A percentile compares a stretch with the other conserved stretches of the same genome.
phyloP scores from a whole-genome alignment of 2,797 vertebrate genomes.

The Fringilla coelebs region DNA sequence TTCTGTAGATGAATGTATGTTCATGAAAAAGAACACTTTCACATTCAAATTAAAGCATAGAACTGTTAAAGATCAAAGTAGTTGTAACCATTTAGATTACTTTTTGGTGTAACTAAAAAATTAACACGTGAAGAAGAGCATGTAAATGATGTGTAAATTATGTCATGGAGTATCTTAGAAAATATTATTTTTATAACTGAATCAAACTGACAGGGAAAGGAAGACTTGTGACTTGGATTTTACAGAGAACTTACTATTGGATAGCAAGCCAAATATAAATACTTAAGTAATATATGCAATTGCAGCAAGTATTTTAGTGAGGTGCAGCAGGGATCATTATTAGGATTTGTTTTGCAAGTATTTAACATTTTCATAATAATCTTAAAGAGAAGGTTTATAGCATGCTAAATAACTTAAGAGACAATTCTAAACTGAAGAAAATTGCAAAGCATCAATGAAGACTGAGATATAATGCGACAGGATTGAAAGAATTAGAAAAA shows the following conservation, averaged over 20 bases:
- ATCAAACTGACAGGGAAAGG: background rate
- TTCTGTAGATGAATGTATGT: background rate
- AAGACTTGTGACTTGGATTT: background rate
- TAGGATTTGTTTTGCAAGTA: background rate
- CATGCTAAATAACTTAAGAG: background rate
- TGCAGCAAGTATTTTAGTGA: background rate
- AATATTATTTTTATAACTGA: background rate
- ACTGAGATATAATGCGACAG: background rate
- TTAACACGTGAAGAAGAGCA: background rate
- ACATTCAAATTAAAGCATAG: background rate
- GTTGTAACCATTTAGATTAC: background rate
- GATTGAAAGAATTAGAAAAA: background rate
- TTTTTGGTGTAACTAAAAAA: background rate
- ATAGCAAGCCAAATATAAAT: background rate
- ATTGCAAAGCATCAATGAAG: background rate
- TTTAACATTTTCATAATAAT: slow-evolving; percentile 17
- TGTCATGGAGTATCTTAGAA: background rate
- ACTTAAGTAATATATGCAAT: background rate
- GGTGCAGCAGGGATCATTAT: background rate
- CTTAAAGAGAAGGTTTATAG: background rate
- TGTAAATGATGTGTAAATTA: background rate
- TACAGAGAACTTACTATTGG: background rate
- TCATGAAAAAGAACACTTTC: background rate
- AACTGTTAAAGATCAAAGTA: background rate
- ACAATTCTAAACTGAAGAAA: background rate